These are phyloP conservation scores for Colius striatus DNA, from an alignment of 2,113 vertebrate species.

Conservation along the genomic window DNA sequence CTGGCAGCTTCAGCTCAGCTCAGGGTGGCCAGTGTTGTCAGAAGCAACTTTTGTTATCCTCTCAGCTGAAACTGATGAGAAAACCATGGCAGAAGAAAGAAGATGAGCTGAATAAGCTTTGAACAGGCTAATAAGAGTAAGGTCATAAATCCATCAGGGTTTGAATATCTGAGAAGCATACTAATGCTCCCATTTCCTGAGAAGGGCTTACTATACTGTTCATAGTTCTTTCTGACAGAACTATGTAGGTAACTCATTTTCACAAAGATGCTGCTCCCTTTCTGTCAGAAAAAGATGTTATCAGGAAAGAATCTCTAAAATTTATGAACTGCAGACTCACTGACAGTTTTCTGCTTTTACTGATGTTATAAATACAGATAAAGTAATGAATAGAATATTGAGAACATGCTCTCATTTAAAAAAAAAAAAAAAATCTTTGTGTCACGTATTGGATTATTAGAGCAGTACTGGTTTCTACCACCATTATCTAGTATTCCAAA, in stretches of 20 bases:
- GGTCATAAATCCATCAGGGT: background rate
- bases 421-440: background rate
- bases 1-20: background rate
- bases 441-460: background rate
- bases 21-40: background rate
- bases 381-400: background rate
- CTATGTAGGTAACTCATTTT: background rate
- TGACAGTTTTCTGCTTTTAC: background rate
- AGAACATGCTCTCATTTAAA: background rate
- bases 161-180: background rate
- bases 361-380: background rate
- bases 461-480: background rate
- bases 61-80: background rate
- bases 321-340: background rate
- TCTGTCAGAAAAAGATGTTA: background rate
- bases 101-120: background rate
- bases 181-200: background rate
- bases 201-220: background rate
- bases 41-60: background rate
- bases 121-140: background rate
- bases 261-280: background rate
- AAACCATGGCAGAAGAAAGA: background rate
- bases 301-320: background rate
- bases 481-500: background rate
- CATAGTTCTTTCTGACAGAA: background rate